phyloP scores from a whole-genome alignment of 2,113 vertebrate species.

The Boulengerochromis microlepis region DNA sequence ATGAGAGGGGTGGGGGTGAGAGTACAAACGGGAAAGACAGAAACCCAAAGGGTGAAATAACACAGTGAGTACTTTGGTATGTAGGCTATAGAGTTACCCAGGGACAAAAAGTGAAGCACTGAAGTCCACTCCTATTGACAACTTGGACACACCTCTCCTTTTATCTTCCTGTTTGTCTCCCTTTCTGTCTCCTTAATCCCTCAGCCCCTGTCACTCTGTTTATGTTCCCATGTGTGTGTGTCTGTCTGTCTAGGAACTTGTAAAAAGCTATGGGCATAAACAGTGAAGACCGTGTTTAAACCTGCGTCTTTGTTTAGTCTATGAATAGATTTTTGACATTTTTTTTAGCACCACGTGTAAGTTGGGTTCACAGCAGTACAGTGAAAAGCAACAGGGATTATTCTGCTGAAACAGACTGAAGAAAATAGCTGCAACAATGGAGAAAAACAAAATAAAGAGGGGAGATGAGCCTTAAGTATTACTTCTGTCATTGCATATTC shows the following conservation, averaged over 20 bases:
- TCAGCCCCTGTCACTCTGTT: slow-evolving; percentile 12
- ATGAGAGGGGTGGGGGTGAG: neutral
- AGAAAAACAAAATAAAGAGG: neutral
- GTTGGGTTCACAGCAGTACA: neutral
- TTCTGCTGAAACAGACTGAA: neutral
- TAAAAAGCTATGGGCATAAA: neutral
- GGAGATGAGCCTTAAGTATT: neutral
- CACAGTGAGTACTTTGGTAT: slow-evolving; percentile 31
- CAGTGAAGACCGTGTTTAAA: neutral
- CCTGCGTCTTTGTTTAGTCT: neutral
- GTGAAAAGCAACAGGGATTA: neutral
- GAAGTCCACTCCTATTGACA: slow-evolving; percentile 33
- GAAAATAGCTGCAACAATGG: neutral
- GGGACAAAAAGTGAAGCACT: slow-evolving; percentile 23
- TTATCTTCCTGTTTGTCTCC: slow-evolving; percentile 27
- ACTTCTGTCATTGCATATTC: neutral
- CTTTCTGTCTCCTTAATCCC: slow-evolving; percentile 17
- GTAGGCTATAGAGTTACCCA: slow-evolving; percentile 50
- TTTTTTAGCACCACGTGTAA: neutral
- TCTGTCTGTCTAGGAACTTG: neutral
- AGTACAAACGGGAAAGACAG: neutral
- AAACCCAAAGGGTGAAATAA: neutral
- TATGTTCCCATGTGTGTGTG: neutral
- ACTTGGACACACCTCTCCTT: slow-evolving; percentile 36
- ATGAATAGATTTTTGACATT: neutral